Evolutionary conservation across 2,797 vertebrate species (phyloP), one percentile per base, ranked within the genome.

Genomic region (Eurystomus glaucurus): DNA sequence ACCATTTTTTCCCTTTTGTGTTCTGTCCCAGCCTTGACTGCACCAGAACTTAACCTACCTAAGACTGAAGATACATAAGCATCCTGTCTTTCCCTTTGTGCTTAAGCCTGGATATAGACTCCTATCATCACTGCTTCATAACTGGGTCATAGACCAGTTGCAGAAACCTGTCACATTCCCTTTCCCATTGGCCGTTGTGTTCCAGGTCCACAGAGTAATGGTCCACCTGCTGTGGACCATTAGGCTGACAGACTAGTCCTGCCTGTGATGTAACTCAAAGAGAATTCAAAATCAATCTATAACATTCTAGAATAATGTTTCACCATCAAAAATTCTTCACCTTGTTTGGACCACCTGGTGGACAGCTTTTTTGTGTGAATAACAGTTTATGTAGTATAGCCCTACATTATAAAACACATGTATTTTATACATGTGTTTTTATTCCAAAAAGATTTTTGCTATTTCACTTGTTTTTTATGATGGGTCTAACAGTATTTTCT

Each of bases 401-500:
- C 11, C 12, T 25, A 69, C n/a, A 28, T 28, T 75, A 75, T 14
- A 89, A 70, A 88, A 28, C 5, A 50, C 2, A 7, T 22, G 5
- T 23, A 62, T 74, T 84, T 93, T 22, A 71, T 46, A 46, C 1
- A 4, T 2, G 6, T 39, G 48, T 52, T 94, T 50, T 88, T 93
- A 69, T 75, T 95, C 28, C 23, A 76, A 81, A 87, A 83, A 90
- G 16, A 6, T 50, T 80, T 54, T 85, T 90, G 51, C 48, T 65
- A 64, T 93, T 97, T 96, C 37, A 72, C 83, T 70, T 68, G 58
- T 15, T 66, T 97, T 96, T 81, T 41, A 87, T 14, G 88, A 74
- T 7, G 85, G 28, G 74, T 90, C 20, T 72, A 81, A 65, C 9
- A 65, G 65, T 51, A 87, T 37, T 68, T 20, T 46, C 62, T 80